A percentile compares a stretch with the other conserved stretches of the same genome.
Conservation (phyloP, 2,113 vertebrate species). For the Pleuronectes platessa region DNA sequence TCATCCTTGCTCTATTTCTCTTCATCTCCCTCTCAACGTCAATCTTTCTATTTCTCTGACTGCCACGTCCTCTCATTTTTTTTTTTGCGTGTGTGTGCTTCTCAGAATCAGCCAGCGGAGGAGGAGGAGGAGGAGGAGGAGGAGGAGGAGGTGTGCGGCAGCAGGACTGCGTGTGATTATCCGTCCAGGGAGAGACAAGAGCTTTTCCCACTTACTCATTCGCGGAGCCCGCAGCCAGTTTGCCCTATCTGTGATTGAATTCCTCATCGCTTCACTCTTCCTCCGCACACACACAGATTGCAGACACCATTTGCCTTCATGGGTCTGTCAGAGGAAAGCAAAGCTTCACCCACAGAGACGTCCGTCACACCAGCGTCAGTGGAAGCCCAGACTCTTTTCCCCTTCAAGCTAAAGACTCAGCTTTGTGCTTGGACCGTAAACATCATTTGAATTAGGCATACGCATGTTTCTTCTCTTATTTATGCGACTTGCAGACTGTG, state of each 20-base stretch:
- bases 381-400: not conserved
- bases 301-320: slow-evolving; percentile 30
- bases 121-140: not conserved
- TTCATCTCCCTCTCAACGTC: slow-evolving; percentile 48
- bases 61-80: slow-evolving; percentile 16
- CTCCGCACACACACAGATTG: slow-evolving; percentile 19
- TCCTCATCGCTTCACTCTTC: slow-evolving; percentile 45
- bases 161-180: slow-evolving; percentile 59
- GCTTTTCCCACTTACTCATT: slow-evolving; percentile 39
- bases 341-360: slow-evolving; percentile 18
- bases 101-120: slow-evolving; percentile 46
- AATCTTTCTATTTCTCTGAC: slow-evolving; percentile 38
- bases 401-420: not conserved
- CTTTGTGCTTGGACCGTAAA: slow-evolving; percentile 18
- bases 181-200: slow-evolving; percentile 48
- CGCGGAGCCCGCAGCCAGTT: slow-evolving; percentile 59
- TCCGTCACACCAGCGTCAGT: slow-evolving; percentile 17
- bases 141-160: slow-evolving; percentile 23
- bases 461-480: slow-evolving; percentile 33
- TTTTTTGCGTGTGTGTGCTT: not conserved
- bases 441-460: slow-evolving; percentile 10
- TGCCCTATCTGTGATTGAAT: slow-evolving; percentile 68
- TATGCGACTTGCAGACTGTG: slow-evolving; percentile 51
- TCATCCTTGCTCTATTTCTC: slow-evolving; percentile 64
- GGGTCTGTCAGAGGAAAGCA: slow-evolving; percentile 21